Base-by-base conservation (phyloP, 2,888 invertebrate genomes). In the Pseudococcus viburni region DNA sequence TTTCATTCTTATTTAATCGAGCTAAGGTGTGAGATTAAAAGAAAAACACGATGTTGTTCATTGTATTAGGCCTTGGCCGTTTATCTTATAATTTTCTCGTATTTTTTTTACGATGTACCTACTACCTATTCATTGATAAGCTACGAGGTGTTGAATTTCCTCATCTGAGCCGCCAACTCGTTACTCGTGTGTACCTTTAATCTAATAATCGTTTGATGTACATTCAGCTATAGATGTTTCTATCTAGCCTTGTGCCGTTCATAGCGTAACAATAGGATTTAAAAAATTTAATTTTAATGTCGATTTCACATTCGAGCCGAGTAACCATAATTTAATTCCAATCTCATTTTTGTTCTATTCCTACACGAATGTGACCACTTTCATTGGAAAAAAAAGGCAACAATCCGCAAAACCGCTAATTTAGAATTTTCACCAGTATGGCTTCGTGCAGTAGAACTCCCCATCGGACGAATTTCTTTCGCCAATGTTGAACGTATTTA, bases 1-100 rank as follows among this genome's bases (percentile, higher is more conserved):
- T 64, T 64, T 64, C 22, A 64, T 64, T 64, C 22, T 73, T 26
- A 73, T 73, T 33, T 73, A 39, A 73, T 73, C 73, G 33, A 33
- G 26, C 26, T 17, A 22, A 64, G 64, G 19, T 64, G 64, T 22
- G 64, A 22, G 22, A 64, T 64, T 7, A 19, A 12, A 64, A 4
- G 68, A 73, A 73, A 73, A 73, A 26, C 73, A 33, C 73, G 73
- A 11, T 0, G 59, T 22, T 64, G 9, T 64, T 64, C 64, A 64
- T 64, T 64, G 64, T 64, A 59, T 59, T 59, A 26, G 11, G 9
- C 9, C 68, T 26, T 26, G 3, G 9, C 2, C 19, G 33, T 73
- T 17, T 17, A 73, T 17, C 26, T 26, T 73, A 17, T 73, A 73
- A 33, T 33, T 64, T 73, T 73, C 73, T 73, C 73, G 73, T 73